Percentiles rank a stretch among this genome's conserved stretches.
Conservation (phyloP, 2,113 vertebrate species). For the Rhizomys pruinosus region DNA sequence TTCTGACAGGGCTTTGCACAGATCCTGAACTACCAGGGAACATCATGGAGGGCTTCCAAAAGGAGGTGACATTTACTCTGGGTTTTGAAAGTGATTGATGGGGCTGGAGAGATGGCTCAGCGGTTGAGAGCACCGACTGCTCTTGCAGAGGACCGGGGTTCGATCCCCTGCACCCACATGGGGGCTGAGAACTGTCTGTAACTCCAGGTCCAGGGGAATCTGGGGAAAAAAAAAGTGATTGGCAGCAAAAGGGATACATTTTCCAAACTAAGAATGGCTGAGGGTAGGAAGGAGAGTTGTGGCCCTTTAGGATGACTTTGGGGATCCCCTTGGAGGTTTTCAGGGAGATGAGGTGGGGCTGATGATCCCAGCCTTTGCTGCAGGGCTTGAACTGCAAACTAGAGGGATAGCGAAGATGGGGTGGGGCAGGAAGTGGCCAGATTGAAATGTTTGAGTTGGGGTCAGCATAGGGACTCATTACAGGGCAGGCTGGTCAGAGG, state of each 20-base stretch:
- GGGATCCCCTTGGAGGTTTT: rapidly evolving
- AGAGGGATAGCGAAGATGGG: no score
- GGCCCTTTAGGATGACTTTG: background rate
- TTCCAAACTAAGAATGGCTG: no score
- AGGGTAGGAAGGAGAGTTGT: background rate
- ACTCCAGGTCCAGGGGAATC: no score
- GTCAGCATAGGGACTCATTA: no score
- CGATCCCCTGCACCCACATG: no score
- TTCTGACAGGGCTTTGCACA: background rate
- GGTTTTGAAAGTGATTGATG: background rate
- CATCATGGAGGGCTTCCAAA: background rate
- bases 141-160: no score
- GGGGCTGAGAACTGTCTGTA: no score
- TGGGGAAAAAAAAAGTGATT: no score
- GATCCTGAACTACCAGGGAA: background rate
- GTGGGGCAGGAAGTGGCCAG: rapidly evolving
- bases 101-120: no score
- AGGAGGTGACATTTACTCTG: background rate
- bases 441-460: background rate
- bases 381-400: no score
- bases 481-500: background rate
- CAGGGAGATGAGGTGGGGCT: background rate
- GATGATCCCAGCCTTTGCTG: background rate
- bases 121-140: no score
- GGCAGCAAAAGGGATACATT: no score